Conservation (phyloP, 37 sponge, comb jelly and placozoan species). For the Aplysina aerophoba region DNA sequence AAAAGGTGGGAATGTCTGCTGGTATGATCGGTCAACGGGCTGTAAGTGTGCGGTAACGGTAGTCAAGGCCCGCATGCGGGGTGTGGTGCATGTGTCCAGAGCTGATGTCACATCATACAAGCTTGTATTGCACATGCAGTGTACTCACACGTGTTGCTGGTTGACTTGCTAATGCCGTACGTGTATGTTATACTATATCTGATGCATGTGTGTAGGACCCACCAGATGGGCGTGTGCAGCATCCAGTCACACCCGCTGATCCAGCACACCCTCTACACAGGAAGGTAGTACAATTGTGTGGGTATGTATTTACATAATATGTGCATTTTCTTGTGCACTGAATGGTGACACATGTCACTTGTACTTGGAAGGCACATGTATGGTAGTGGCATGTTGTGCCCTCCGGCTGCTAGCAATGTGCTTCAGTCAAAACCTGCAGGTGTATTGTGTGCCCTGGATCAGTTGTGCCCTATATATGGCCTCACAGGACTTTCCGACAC, state of each 20-base stretch:
- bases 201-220: constrained; percentile 61
- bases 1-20: not conserved
- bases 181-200: not conserved
- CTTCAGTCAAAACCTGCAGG: no score
- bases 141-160: no score
- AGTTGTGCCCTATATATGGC: no score
- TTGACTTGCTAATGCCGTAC: no score
- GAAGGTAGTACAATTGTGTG: constrained; percentile 60
- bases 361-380: not conserved
- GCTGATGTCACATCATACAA: not conserved
- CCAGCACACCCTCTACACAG: constrained; percentile 60
- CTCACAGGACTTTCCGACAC: no score
- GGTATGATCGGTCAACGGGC: not conserved
- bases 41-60: constrained; percentile 5
- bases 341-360: not conserved
- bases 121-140: no score
- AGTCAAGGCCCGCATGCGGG: not conserved
- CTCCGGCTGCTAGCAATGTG: no score
- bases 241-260: constrained; percentile 68
- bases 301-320: not conserved
- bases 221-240: constrained; percentile 88
- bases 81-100: not conserved
- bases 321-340: not conserved
- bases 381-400: no score
- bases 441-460: no score